These are phyloP conservation scores for Bagarius yarrelli DNA, from an alignment of 2,113 vertebrate genomes.

Conservation along the genomic window DNA sequence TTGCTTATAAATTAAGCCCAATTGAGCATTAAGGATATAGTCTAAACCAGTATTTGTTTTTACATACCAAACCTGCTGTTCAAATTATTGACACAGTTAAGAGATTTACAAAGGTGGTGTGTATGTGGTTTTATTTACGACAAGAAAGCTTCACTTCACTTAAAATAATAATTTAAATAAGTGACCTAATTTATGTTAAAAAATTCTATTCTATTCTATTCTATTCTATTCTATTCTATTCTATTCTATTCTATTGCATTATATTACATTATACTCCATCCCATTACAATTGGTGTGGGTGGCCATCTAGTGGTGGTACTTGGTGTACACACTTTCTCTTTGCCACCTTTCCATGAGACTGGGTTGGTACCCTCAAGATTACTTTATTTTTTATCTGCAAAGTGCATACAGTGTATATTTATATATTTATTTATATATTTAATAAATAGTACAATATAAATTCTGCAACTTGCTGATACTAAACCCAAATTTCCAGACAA, in stretches of 20 bases:
- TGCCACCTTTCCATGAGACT: neutral
- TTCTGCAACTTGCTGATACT: neutral
- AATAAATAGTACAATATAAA: neutral
- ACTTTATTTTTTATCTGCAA: neutral
- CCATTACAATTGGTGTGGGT: neutral
- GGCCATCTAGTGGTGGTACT: conserved; percentile 24
- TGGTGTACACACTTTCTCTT: conserved; percentile 3
- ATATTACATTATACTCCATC: neutral
- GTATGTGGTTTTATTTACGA: too few relatives aligned
- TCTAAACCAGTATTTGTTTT: too few relatives aligned
- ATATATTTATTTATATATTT: neutral
- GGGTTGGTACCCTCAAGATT: neutral
- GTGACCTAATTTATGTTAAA: neutral
- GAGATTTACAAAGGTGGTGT: too few relatives aligned
- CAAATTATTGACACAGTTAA: too few relatives aligned
- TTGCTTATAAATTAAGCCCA: too few relatives aligned
- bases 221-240: neutral
- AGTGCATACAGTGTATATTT: neutral
- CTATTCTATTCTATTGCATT: neutral
- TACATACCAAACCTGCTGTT: too few relatives aligned
- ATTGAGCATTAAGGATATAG: too few relatives aligned
- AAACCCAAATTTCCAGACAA: too few relatives aligned
- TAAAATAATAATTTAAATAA: too few relatives aligned
- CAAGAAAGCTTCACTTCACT: too few relatives aligned
- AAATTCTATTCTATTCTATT: neutral